These are phyloP conservation scores for Rhagophthalmus giganteus DNA, from an alignment of 2,888 invertebrate genomes.

Conservation along the genomic window DNA sequence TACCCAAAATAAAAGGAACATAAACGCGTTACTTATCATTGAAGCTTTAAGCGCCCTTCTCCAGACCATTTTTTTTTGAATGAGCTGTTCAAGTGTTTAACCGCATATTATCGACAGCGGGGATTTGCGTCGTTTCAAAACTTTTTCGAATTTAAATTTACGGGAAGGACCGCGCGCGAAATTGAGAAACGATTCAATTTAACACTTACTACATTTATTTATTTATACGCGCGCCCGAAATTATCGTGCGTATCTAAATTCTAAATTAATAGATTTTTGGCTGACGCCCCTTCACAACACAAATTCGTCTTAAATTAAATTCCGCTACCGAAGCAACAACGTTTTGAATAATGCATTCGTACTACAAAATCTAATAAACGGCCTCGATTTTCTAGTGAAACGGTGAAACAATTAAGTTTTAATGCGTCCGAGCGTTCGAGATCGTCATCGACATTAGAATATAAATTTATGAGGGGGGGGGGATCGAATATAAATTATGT, in stretches of 20 bases:
- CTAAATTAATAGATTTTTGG: too few species aligned
- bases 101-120: slow-evolving; percentile 2
- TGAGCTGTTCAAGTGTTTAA: slow-evolving; percentile 4
- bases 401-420: slow-evolving; percentile 12
- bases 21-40: slow-evolving; percentile 17
- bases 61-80: slow-evolving; percentile 17
- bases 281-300: too few species aligned
- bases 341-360: slow-evolving; percentile 12
- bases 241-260: too few species aligned
- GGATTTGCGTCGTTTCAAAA: slow-evolving; percentile 1
- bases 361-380: slow-evolving; percentile 8
- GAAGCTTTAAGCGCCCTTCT: slow-evolving; percentile 15
- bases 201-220: too few species aligned
- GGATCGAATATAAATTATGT: background rate
- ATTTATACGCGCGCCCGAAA: too few species aligned
- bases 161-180: too few species aligned
- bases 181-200: too few species aligned
- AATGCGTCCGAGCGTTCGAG: slow-evolving; percentile 1
- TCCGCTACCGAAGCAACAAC: slow-evolving; percentile 2
- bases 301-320: slow-evolving; percentile 10
- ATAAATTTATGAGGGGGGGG: too few species aligned
- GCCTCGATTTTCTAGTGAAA: slow-evolving; percentile 5
- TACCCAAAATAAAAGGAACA: slow-evolving; percentile 24
- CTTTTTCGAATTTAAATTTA: too few species aligned
- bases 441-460: slow-evolving; percentile 6